Base-by-base conservation (phyloP, 2,888 invertebrate species). In the Drosophila atripex region DNA sequence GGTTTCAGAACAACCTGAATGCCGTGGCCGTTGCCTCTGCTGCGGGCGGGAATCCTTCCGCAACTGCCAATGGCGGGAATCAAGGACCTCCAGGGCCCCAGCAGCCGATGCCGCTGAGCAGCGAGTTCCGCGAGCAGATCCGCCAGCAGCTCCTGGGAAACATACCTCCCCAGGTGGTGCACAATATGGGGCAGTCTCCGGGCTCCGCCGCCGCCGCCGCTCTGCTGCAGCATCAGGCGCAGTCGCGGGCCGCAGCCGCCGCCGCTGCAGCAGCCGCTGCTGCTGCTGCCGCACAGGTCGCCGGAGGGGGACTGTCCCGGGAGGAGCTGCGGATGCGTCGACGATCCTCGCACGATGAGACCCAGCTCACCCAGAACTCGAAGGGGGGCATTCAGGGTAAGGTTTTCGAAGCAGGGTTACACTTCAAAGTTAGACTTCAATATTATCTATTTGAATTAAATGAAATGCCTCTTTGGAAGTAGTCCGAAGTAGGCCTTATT, bases 281-380 rank as follows among this genome's bases (percentile, higher is more conserved):
- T 39, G 77, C 76, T 7, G 58, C 39, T 9, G 60, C 52, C 38
- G 71, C 55, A 16, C 78, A 80, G 18, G 89, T 56, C 14, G 71
- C 72, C 32, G 63, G 53, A 12, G 71, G 71, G 6, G 73, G 86
- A 25, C 52, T 92, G 51, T 90, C 90, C n/a, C 86, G 92, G 9
- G 92, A 92, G 71, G 92, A 92, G 82, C 72, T 92, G 60, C 89
- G 91, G 45, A 89, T 91, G 88, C 89, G 92, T 7, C 87, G 92
- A 8, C 90, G 92, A 50, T 92, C 92, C 1, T 92, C 92, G n/a
- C 92, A 92, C 58, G 92, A 92, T 63, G 92, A 92, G 73, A 91
- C 91, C 0, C 92, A 92, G 84, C 84, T 91, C 73, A 76, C 90
- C 7, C 91, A 90, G 51, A 80, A 77, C 2, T 72, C 83, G 0